These are phyloP conservation scores for Alosa alosa DNA, from an alignment of 2,113 vertebrate genomes.

Conservation along the genomic window DNA sequence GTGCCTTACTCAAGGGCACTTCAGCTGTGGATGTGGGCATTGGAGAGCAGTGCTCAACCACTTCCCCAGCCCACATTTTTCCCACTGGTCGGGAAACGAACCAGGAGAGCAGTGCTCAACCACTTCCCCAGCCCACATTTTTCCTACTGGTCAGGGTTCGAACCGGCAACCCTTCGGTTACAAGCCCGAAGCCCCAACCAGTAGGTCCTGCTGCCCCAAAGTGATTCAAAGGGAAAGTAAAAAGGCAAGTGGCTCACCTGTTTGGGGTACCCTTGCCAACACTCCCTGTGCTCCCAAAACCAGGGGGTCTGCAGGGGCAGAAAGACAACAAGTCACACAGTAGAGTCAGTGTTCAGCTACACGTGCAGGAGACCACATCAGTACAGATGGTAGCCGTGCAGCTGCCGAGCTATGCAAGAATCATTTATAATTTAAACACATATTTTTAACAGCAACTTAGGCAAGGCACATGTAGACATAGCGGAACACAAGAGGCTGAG, in stretches of 20 bases:
- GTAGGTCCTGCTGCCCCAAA: no score
- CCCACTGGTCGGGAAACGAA: no score
- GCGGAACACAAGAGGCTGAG: neutral
- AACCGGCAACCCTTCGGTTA: no score
- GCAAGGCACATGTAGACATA: neutral
- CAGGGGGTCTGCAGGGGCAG: conserved; percentile 78
- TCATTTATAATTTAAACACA: conserved; percentile 1
- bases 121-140: no score
- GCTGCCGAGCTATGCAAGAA: neutral
- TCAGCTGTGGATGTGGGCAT: no score
- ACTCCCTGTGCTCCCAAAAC: conserved; percentile 82
- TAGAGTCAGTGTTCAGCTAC: neutral
- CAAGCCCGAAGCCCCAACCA: no score
- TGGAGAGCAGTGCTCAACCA: no score
- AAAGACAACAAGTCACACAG: neutral
- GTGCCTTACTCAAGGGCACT: no score
- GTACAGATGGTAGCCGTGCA: neutral
- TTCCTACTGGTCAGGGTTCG: no score
- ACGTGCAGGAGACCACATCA: neutral
- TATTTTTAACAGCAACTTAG: conserved; percentile 4
- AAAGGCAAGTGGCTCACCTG: conserved; percentile 73
- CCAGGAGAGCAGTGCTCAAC: no score
- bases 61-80: no score
- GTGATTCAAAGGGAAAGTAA: neutral
- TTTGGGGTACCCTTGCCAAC: conserved; percentile 82